Percentiles rank a stretch among this genome's conserved stretches.
Conservation (phyloP, 2,888 invertebrate species). For the Zygaena filipendulae region DNA sequence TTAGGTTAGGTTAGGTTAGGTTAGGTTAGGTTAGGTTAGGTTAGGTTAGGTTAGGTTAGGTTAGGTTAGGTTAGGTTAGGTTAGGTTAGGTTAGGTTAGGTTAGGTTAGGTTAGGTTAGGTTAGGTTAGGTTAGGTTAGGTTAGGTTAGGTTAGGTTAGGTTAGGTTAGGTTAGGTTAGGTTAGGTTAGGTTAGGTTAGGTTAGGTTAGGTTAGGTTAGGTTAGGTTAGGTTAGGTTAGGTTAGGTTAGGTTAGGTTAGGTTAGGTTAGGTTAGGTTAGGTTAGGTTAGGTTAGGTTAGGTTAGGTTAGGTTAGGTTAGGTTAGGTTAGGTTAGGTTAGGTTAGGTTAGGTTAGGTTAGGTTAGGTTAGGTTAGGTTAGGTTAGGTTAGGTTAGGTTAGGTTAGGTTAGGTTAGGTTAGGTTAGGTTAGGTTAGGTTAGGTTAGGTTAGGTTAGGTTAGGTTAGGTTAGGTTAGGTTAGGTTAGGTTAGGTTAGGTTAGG, state of each 20-base stretch:
- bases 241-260: conserved; percentile 9
- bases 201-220: conserved; percentile 9
- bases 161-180: no score
- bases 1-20: no score
- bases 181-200: conserved; percentile 4
- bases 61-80: no score
- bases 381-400: conserved; percentile 16
- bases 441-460: conserved; percentile 16
- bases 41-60: no score
- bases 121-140: no score
- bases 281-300: conserved; percentile 14
- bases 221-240: conserved; percentile 10
- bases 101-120: no score
- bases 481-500: conserved; percentile 17
- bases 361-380: conserved; percentile 13
- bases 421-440: conserved; percentile 15
- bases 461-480: conserved; percentile 15
- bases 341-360: conserved; percentile 17
- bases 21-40: no score
- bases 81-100: no score
- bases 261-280: conserved; percentile 9
- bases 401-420: conserved; percentile 18
- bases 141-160: no score
- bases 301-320: conserved; percentile 19
- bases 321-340: conserved; percentile 10